Conservation (phyloP, 2,797 vertebrate species). For the Phataginus tricuspis region DNA sequence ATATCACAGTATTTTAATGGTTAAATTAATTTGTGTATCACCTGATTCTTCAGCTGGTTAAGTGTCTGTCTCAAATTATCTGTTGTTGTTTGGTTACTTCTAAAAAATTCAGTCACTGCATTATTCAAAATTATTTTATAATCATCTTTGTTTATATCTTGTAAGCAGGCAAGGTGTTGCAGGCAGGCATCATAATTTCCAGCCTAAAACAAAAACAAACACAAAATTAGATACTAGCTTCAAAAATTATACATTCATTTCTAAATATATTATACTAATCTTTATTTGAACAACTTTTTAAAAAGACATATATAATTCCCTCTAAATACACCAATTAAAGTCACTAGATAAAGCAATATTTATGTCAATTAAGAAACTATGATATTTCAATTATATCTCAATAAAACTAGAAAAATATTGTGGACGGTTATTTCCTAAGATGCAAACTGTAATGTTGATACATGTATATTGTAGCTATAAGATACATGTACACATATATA, state of each 20-base stretch:
- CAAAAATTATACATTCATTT: constrained; percentile 32
- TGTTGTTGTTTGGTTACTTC: constrained; percentile 94
- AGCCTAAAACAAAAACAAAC: constrained; percentile 85
- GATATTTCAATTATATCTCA: neutral
- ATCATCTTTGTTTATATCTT: constrained; percentile 97
- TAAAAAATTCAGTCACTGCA: constrained; percentile 96
- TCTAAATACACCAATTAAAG: neutral
- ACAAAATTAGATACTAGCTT: constrained; percentile 53
- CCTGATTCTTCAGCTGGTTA: constrained; percentile 95
- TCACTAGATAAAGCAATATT: neutral
- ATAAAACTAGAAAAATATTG: neutral
- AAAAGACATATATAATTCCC: neutral
- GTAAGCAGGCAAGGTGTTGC: constrained; percentile 92
- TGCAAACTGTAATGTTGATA: neutral
- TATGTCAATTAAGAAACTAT: neutral
- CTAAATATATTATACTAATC: neutral
- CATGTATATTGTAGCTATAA: neutral
- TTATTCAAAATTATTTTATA: constrained; percentile 97
- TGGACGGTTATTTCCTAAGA: neutral
- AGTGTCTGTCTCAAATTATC: constrained; percentile 94
- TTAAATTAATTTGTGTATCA: constrained; percentile 81
- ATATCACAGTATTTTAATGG: constrained; percentile 44
- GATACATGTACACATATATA: neutral
- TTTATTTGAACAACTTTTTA: constrained; percentile 19
- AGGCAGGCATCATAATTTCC: constrained; percentile 95